Base-by-base conservation (phyloP, 2,888 invertebrate species). In the Syrista parreyssii region DNA sequence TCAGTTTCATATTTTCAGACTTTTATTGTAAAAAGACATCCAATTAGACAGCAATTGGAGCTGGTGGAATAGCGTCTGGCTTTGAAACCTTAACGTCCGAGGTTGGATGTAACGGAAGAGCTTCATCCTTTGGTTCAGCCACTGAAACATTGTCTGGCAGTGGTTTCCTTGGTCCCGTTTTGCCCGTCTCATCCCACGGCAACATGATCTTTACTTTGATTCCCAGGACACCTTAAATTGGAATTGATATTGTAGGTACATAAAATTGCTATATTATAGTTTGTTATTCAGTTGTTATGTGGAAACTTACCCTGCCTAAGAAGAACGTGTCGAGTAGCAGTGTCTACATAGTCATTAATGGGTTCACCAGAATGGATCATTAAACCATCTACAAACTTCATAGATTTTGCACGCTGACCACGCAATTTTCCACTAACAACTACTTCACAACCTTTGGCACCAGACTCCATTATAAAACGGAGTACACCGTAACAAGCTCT, bases 351-450 rank as follows among this genome's bases (percentile, higher is more conserved):
- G 91, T 99, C 98, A 89, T 98, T 98, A 92, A 97, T 97, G 55
- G 99, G 99, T 92, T 99, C 98, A 91, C 99, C 99, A 86, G 98
- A 98, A 55, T 99, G 99, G 92, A 99, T 98, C 98, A 99, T 99
- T 83, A 99, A 94, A 82, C 99, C 99, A 89, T 99, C 99, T 68
- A 98, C 98, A 91, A 99, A 99, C 93, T 99, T 99, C 99, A 99
- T 99, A 79, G 98, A 97, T 93, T 99, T 99, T 86, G 99, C 99
- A 93, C 99, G 95, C 94, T 99, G 99, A 80, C 99, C 99, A 89
- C 99, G 94, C 86, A 99, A 94, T 93, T 99, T 99, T 84, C 99
- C 99, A 74, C 98, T 98, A 9, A 99, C 99, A 3, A 99, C 98
- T 4, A 99, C 98, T 92, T 98, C 98, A 88, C 98, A 98, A 83